Percentiles rank a stretch among this genome's conserved stretches.
Evolutionary conservation across 2,888 invertebrate species (phyloP).

Genomic region (Drosophila anomelani): DNA sequence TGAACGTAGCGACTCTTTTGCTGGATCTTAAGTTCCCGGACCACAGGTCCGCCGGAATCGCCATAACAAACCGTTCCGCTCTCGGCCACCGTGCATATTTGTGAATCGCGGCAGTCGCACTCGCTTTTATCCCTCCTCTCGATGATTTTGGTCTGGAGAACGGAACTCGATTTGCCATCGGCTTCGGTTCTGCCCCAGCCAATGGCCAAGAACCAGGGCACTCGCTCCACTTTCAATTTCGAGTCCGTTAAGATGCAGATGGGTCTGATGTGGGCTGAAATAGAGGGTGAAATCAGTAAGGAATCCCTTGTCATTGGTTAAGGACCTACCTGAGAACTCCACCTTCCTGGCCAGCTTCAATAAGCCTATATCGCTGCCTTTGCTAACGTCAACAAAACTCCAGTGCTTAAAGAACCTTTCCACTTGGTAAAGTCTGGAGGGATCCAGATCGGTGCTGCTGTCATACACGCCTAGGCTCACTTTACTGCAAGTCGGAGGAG

Average conservation of each 20-base stretch:
- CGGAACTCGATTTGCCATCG: neutral
- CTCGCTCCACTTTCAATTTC: neutral
- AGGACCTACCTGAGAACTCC: neutral
- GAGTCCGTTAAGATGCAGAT: neutral
- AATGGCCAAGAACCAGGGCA: neutral
- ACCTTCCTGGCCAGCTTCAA: neutral
- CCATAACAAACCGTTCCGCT: neutral
- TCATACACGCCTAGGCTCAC: neutral
- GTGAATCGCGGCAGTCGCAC: neutral
- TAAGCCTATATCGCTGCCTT: neutral
- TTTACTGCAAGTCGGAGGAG: neutral
- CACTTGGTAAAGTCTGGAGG: neutral
- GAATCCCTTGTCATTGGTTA: neutral
- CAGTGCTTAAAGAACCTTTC: neutral
- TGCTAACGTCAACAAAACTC: neutral
- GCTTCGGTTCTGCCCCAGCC: neutral
- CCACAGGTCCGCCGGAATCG: neutral
- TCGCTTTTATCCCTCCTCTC: neutral
- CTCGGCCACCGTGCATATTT: conserved; percentile 1
- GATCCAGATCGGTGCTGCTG: neutral
- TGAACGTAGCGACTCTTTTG: neutral
- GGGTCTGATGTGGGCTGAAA: neutral
- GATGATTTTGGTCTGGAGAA: neutral
- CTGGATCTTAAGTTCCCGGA: neutral
- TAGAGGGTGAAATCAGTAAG: neutral